Evolutionary conservation across 2,888 invertebrate species (phyloP).

Genomic region (Prenolepis imparis): DNA sequence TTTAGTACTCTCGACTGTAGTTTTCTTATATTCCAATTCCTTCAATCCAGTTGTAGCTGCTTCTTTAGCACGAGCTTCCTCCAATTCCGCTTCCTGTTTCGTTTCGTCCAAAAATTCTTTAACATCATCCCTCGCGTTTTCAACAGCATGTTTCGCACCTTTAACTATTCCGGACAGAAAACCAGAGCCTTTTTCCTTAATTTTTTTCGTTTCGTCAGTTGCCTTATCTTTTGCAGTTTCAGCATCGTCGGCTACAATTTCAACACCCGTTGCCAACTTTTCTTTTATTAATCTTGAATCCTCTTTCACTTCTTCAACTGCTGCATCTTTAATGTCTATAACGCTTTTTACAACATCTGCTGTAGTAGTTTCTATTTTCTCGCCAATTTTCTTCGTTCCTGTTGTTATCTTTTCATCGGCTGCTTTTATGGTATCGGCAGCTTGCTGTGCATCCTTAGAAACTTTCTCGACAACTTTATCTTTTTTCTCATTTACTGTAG

Average conservation of each 20-base stretch:
- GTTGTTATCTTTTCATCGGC: constrained; percentile 85
- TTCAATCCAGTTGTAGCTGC: constrained; percentile 64
- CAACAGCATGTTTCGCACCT: constrained; percentile 73
- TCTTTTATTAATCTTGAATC: constrained; percentile 57
- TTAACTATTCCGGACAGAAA: constrained; percentile 79
- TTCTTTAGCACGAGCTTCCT: constrained; percentile 69
- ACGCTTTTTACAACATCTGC: constrained; percentile 58
- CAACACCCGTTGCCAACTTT: constrained; percentile 51
- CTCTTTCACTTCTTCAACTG: constrained; percentile 53
- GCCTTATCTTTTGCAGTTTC: constrained; percentile 65
- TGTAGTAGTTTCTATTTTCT: constrained; percentile 86
- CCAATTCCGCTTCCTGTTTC: constrained; percentile 72
- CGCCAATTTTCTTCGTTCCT: constrained; percentile 79
- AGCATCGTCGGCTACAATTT: constrained; percentile 46
- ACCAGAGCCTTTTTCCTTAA: constrained; percentile 73
- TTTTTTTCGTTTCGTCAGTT: constrained; percentile 69
- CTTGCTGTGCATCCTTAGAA: constrained; percentile 54
- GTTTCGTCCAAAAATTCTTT: constrained; percentile 78
- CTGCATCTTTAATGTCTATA: constrained; percentile 64
- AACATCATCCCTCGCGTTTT: constrained; percentile 69
- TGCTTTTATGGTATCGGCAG: constrained; percentile 86
- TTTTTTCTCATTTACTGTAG: constrained; percentile 14
- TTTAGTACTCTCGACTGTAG: constrained; percentile 61
- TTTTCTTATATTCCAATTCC: constrained; percentile 58
- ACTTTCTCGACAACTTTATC: constrained; percentile 84